A percentile compares a stretch with the other conserved stretches of the same genome.
Conservation (phyloP, 2,797 vertebrate genomes). For the Glyptemys insculpta region DNA sequence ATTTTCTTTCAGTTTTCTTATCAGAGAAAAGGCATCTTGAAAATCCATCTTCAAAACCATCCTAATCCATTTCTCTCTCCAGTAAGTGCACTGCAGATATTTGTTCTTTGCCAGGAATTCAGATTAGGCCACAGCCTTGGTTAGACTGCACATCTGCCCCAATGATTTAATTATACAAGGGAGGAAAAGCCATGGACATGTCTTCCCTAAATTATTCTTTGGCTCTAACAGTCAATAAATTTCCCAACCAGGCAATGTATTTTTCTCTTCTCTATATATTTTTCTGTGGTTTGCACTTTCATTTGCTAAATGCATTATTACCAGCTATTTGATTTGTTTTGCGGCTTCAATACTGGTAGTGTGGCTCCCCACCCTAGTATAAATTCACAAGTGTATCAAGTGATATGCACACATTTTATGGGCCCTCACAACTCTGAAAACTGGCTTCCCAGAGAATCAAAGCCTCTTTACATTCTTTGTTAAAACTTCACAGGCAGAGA, state of each 20-base stretch:
- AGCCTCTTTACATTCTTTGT: not conserved
- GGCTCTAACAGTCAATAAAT: not conserved
- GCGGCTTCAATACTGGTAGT: not conserved
- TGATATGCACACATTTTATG: not conserved
- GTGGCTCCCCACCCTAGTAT: not conserved
- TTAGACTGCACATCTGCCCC: not conserved
- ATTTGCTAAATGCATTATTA: not conserved
- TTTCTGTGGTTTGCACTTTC: not conserved
- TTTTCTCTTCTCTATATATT: not conserved
- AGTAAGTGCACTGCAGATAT: not conserved
- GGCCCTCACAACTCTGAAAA: not conserved
- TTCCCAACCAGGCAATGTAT: not conserved
- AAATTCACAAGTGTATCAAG: not conserved
- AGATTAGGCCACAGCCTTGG: not conserved
- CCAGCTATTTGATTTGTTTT: not conserved
- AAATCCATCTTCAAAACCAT: not conserved
- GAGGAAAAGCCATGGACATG: not conserved
- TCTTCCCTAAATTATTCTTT: not conserved
- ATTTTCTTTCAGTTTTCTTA: not conserved
- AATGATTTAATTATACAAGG: not conserved
- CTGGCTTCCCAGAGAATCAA: slow-evolving; percentile 10
- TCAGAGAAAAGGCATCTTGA: not conserved
- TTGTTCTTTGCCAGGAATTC: not conserved
- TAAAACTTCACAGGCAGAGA: slow-evolving; percentile 18
- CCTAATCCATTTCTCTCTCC: not conserved